Base-by-base conservation (phyloP, 2,113 vertebrate species). In the Ptyas mucosa region DNA sequence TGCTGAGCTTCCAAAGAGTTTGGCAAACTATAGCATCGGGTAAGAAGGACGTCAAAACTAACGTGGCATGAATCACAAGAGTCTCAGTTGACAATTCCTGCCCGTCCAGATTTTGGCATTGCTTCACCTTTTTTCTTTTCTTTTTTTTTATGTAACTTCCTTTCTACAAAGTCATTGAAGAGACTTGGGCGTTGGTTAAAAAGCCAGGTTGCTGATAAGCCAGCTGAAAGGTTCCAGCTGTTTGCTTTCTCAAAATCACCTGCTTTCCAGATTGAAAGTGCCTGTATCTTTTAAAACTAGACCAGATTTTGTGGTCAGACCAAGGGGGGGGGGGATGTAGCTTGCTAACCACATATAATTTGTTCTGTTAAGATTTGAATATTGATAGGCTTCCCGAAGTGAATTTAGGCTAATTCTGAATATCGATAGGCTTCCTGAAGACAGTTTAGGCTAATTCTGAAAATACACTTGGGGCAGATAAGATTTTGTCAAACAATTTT, bases 91-190 rank as follows among this genome's bases (percentile, higher is more conserved):
- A 24, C 93, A 95, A 53, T 91, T 90, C 88, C 92, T 90, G 88
- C 85, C 89, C 5, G 15, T 55, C 53, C 53, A 23, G 8, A 54
- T 8, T 39, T 55, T 69, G n/a, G 46, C 46, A 12, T 64, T 29
- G 55, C 39, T 92, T 93, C 94, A 91, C 85, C 6, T 55, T 55
- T 20, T 20, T 61, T 58, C 8, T 24, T 58, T 24, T 3, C 58
- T 93, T 90, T 3, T 69, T 93, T 90, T 93, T 91, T 91, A 89
- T 89, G 90, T 75, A 91, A 89, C 12, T 54, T 91, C 34, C 92
- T 93, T 89, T 75, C 23, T 93, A 55, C 12, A 92, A 75, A 93
- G 91, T 93, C 52, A 92, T 49, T 43, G 75, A 51, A 88, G 18
- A 94, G 89, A 8, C 5, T 21, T 91, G 54, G 24, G 1, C 0